These are phyloP conservation scores for Crotalus horridus DNA, from an alignment of 2,113 vertebrate genomes.

Conservation along the genomic window DNA sequence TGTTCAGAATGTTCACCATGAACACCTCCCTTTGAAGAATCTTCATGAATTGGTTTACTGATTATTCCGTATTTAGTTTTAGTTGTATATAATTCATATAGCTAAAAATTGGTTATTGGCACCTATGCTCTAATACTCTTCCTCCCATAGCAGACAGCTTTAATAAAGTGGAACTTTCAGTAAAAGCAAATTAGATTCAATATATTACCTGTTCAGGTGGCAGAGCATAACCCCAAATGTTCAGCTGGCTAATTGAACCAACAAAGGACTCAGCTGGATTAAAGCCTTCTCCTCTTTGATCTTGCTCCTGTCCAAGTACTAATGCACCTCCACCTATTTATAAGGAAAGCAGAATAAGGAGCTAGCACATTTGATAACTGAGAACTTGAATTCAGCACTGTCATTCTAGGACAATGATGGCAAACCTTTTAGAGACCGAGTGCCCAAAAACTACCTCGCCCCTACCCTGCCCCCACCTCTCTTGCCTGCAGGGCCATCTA, in stretches of 20 bases:
- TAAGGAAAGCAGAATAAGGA: slow-evolving; percentile 26
- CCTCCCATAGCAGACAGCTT: background rate
- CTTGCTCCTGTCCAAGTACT: slow-evolving; percentile 95
- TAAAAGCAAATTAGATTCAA: slow-evolving; percentile 2
- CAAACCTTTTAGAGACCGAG: no score
- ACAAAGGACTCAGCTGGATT: slow-evolving; percentile 97
- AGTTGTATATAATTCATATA: background rate
- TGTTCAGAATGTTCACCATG: background rate
- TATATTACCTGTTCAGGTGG: slow-evolving; percentile 84
- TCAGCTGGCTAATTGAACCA: slow-evolving; percentile 93
- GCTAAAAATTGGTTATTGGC: background rate
- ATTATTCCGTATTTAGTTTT: background rate
- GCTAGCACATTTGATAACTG: background rate
- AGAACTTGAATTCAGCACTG: background rate
- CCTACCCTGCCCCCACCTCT: no score
- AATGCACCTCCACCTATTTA: slow-evolving; percentile 86
- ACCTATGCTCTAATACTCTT: background rate
- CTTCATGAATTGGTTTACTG: background rate
- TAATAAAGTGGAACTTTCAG: slow-evolving; percentile 11
- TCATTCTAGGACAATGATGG: background rate
- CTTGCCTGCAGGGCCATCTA: no score
- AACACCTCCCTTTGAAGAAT: background rate
- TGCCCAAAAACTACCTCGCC: no score
- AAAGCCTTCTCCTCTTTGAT: slow-evolving; percentile 92
- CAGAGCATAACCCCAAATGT: slow-evolving; percentile 93